Evolutionary conservation across 2,113 vertebrate genomes (phyloP), one percentile per base, ranked within the genome.

Genomic region (Acrocephalus arundinaceus): DNA sequence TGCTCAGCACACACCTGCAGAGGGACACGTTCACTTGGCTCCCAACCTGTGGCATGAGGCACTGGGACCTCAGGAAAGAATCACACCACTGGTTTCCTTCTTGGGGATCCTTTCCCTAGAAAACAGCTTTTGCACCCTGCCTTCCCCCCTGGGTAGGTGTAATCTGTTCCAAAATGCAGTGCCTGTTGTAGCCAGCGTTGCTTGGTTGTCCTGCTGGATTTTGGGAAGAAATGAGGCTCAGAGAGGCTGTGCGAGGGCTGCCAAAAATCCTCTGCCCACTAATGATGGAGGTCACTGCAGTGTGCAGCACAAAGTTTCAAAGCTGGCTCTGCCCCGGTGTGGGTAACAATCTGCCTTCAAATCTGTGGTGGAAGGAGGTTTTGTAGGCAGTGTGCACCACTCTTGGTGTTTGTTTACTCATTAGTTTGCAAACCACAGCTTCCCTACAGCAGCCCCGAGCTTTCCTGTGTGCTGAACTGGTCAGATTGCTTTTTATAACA

Each of bases 401-500:
- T 62, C n/a, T 67, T 54, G 39, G 33, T 58, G 28, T 81, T 93
- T 76, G 16, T 91, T 85, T 86, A 39, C 79, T 93, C 91, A 62
- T 95, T 90, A 59, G 71, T 61, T 84, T 85, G 58, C 61, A 75
- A 22, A 85, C 55, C 55, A 49, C 24, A 22, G 61, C 65, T 89
- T 89, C 58, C 83, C 59, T 79, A 66, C 77, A 88, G 85, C 66
- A 74, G 37, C 41, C 80, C 57, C 5, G 9, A 91, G 70, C 57
- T 67, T 72, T 78, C 46, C 59, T 61, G 23, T 28, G 19, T 37
- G 67, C 28, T 61, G 66, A 96, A 62, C 67, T 61, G 66, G 54
- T 62, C 14, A 59, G 59, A 58, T 95, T 95, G 87, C 70, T 94
- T 95, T 95, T 92, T 84, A 67, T 67, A 85, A 59, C 18, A 0